Evolutionary conservation across 2,888 invertebrate genomes (phyloP), one percentile per base, ranked within the genome.

Genomic region (Oligia latruncula): DNA sequence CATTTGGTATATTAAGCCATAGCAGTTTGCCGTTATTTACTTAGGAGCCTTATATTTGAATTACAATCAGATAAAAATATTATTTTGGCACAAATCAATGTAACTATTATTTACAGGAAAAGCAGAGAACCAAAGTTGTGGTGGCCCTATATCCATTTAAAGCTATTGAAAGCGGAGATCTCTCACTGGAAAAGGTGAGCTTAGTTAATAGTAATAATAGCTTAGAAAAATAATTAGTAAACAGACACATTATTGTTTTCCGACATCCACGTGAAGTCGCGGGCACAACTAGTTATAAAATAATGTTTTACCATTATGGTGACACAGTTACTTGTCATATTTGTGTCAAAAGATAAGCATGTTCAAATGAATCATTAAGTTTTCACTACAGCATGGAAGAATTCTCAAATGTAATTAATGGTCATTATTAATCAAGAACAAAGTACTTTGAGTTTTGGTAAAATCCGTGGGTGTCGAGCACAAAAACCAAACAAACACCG

Each of bases 61-160:
- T 68, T 40, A 60, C 1, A 62, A 43, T 23, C 17, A 58, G 29
- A 5, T 29, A 49, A 0, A 74, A 74, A 40, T 49, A 49, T 40
- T 23, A 68, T 15, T 40, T 23, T n/a, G 29, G 11, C 74, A 20
- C 17, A 62, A 70, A 49, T 49, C 67, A 35, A 70, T 68, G 29
- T 58, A 20, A 70, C 4, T 65, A 29, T 78, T 65, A 20, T 83
- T 83, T 97, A 83, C 97, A 98, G 97, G 98, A 98, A 92, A 98
- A 98, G 95, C 97, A 97, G 90, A 97, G 98, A 95, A 97, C 98
- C 84, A 98, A 98, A 97, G 97, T 98, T 79, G 99, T 99, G 76
- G 98, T 99, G 88, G 99, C 99, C 72, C 97, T 99, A 66, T 99
- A 99, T 96, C 98, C 98, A 87, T 99, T 99, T 94, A 98, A 98